Percentiles rank a stretch among this genome's conserved stretches.
Evolutionary conservation across 2,113 vertebrate genomes (phyloP).

Genomic region (Syngnathus floridae): DNA sequence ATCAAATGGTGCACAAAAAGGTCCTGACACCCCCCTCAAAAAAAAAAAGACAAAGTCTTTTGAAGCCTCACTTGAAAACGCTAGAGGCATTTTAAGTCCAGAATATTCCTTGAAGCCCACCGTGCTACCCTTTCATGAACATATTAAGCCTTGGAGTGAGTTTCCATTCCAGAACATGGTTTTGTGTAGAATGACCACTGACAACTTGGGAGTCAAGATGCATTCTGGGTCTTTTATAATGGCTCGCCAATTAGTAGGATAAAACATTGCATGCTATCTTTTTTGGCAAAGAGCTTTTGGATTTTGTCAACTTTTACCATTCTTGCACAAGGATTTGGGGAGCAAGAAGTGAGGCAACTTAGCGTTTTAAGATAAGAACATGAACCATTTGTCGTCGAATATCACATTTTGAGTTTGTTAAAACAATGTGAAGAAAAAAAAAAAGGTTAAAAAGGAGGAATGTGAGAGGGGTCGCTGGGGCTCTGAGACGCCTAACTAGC

Average conservation of each 20-base stretch:
- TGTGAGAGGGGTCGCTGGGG: constrained; percentile 38
- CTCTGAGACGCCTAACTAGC: constrained; percentile 32
- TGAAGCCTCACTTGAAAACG: background rate
- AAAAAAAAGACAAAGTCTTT: too few relatives aligned
- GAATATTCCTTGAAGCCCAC: too few relatives aligned
- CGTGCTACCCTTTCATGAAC: too few relatives aligned
- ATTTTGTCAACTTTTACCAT: background rate
- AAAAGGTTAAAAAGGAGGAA: constrained; percentile 40
- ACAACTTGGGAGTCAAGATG: background rate
- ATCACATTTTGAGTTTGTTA: background rate
- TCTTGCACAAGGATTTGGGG: background rate
- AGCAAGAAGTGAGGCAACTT: background rate
- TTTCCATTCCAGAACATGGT: background rate
- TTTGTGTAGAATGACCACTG: too few relatives aligned
- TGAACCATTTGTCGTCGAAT: background rate
- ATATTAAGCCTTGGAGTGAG: background rate
- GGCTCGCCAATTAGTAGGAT: background rate
- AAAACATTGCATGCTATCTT: background rate
- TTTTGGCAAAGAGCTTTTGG: background rate
- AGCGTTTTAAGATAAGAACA: background rate
- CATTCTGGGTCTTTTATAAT: background rate
- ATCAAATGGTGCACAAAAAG: background rate
- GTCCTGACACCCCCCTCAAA: background rate
- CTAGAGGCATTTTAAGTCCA: background rate
- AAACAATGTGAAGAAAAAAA: background rate